Percentiles rank a stretch among this genome's conserved stretches.
These are phyloP conservation scores for Yasuhikotakia modesta DNA, from an alignment of 2,797 vertebrate species.

Conservation along the genomic window DNA sequence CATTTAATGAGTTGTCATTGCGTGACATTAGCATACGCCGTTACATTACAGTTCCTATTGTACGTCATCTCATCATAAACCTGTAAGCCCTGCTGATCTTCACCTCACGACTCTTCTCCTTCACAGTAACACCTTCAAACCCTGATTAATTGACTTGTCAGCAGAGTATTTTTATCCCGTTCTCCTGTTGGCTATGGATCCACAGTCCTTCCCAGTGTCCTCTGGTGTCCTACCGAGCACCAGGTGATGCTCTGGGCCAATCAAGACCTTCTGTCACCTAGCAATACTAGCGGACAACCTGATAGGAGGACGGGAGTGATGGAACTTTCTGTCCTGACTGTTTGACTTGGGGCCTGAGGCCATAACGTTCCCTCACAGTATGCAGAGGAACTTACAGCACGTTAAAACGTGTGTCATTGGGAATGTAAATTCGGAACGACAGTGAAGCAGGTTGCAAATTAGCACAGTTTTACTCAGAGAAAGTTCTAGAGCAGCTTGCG, in stretches of 20 bases:
- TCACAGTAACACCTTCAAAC: constrained; percentile 81
- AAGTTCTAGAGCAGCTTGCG: constrained; percentile 28
- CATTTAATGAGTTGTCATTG: neutral
- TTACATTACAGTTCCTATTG: constrained; percentile 1
- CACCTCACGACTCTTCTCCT: constrained; percentile 79
- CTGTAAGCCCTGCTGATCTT: constrained; percentile 64
- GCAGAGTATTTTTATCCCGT: constrained; percentile 85
- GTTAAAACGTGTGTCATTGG: constrained; percentile 34
- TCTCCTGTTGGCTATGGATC: constrained; percentile 73
- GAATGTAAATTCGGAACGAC: constrained; percentile 32
- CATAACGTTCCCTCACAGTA: constrained; percentile 30
- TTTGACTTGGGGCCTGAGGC: constrained; percentile 51
- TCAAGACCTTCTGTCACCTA: constrained; percentile 63
- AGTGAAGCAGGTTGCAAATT: constrained; percentile 35
- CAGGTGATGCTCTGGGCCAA: constrained; percentile 61
- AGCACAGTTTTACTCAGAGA: constrained; percentile 28
- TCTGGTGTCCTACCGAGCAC: constrained; percentile 67
- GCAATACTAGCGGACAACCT: constrained; percentile 52
- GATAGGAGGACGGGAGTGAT: constrained; percentile 60
- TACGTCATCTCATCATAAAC: constrained; percentile 30
- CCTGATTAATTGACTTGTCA: constrained; percentile 89
- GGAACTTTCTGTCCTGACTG: constrained; percentile 63
- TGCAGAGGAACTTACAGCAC: constrained; percentile 30
- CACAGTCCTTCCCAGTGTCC: constrained; percentile 81
- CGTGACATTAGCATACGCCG: neutral